phyloP scores from a whole-genome alignment of 1,140 invertebrate genomes.

The Lethrus apterus region DNA sequence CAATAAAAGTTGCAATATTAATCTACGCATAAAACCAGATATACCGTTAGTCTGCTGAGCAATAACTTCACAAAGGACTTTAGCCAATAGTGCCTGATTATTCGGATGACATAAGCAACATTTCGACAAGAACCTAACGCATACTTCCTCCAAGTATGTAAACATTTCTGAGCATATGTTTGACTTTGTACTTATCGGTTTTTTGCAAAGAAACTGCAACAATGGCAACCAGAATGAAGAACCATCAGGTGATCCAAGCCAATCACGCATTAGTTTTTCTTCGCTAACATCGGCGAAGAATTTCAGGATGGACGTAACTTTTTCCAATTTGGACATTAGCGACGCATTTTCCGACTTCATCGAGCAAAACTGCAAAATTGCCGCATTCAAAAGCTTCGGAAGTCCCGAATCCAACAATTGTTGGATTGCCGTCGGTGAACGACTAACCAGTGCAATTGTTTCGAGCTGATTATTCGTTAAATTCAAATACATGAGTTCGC shows the following conservation, averaged over 20 bases:
- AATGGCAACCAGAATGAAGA: constrained; percentile 77
- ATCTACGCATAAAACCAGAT: constrained; percentile 77
- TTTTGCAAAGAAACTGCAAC: constrained; percentile 63
- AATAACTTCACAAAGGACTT: constrained; percentile 66
- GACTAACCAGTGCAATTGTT: constrained; percentile 66
- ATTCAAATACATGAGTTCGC: constrained; percentile 44
- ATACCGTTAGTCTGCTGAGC: constrained; percentile 60
- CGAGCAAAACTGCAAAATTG: constrained; percentile 51
- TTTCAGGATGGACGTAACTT: constrained; percentile 60
- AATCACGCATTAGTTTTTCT: constrained; percentile 75
- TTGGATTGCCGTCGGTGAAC: constrained; percentile 65
- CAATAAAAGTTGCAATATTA: constrained; percentile 76
- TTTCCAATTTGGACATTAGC: constrained; percentile 46
- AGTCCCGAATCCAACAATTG: constrained; percentile 71
- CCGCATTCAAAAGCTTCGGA: constrained; percentile 56
- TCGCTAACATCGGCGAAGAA: constrained; percentile 74
- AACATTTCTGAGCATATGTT: constrained; percentile 49
- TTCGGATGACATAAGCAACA: constrained; percentile 76
- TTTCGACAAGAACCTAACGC: constrained; percentile 66
- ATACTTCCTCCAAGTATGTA: constrained; percentile 61
- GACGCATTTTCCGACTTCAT: constrained; percentile 23
- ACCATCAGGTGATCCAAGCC: constrained; percentile 72
- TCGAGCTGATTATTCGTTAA: constrained; percentile 58
- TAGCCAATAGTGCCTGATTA: constrained; percentile 77
- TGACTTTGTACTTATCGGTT: constrained; percentile 37